Base-by-base conservation (phyloP, 30 jellyfish, hydroid and myxozoan species). In the Rhopilema esculentum region DNA sequence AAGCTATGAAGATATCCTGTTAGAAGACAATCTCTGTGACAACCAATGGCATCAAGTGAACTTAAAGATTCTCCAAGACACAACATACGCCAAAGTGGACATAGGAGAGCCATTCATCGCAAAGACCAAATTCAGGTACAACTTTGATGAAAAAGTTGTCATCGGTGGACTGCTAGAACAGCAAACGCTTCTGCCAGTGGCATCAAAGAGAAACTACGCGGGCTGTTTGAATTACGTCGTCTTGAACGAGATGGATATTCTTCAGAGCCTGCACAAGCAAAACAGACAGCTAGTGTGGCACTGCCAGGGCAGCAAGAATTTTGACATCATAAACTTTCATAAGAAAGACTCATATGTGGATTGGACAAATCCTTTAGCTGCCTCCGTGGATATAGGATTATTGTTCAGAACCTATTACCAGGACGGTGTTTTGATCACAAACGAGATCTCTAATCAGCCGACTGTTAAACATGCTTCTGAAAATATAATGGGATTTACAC, bases 1-100 rank as follows among this genome's bases (percentile, higher is more conserved):
- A 0, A n/a, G 26, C 27, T 20, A 77, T 32, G 80, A 77, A 66
- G 96, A 88, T 7, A 88, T 88, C 31, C 0, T 88, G 21, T 16
- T 88, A 33, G 87, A 69, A 51, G 91, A 88, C 69, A 53, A 88
- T 19, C 51, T 88, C n/a, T 67, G 91, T 17, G 96, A 88, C 32
- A 68, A 88, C 83, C 50, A 77, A 61, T 88, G 96, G 96, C 96
- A 88, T n/a, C 96, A 88, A 62, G 61, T 88, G 67, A 49, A 78
- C 51, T 23, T 88, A 29, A 68, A 52, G n/a, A 26, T 78, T 16
- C 22, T 51, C 53, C 74, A 69, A 32, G 96, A 79, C 51, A n/a
- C 57, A 18, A 79, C 91, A 4, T 40, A 77, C 27, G 96, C 89
- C 51, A 77, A 71, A 27, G 87, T 88, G 4, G 96, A 88, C 49